Conservation (phyloP, 2,113 vertebrate genomes). For the Centrocercus urophasianus region DNA sequence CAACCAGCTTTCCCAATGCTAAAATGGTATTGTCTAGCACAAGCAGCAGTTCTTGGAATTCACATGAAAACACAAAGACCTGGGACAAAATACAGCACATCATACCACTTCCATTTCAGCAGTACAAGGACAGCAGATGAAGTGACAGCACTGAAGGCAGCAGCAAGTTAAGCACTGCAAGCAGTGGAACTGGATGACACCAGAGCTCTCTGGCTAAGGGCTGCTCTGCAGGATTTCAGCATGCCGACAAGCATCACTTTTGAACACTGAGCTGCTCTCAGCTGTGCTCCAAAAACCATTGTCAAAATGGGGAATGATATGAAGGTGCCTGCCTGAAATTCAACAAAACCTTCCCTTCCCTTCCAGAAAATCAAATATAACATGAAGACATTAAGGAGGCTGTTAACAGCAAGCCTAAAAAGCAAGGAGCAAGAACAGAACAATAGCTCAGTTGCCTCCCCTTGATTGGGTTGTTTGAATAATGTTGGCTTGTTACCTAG, state of each 20-base stretch:
- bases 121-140: background rate
- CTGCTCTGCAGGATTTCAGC: background rate
- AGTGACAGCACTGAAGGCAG: background rate
- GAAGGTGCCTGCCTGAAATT: background rate
- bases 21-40: background rate
- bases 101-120: background rate
- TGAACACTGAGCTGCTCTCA: background rate
- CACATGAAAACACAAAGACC: background rate
- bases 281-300: background rate
- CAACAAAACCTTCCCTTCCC: background rate
- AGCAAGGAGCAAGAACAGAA: slow-evolving; percentile 16
- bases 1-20: background rate
- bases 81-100: background rate
- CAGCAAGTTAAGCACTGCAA: rapidly evolving
- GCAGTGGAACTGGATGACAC: background rate
- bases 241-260: background rate
- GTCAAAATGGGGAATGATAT: background rate
- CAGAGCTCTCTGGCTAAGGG: background rate
- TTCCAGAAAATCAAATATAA: background rate
- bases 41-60: background rate
- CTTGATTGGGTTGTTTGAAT: slow-evolving; percentile 60
- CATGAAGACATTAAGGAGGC: slow-evolving; percentile 24
- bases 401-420: slow-evolving; percentile 43
- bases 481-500: slow-evolving; percentile 80
- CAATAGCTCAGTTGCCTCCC: slow-evolving; percentile 51